phyloP scores from a whole-genome alignment of 2,113 vertebrate species.

The Hypocryptadius cinnamomeus region DNA sequence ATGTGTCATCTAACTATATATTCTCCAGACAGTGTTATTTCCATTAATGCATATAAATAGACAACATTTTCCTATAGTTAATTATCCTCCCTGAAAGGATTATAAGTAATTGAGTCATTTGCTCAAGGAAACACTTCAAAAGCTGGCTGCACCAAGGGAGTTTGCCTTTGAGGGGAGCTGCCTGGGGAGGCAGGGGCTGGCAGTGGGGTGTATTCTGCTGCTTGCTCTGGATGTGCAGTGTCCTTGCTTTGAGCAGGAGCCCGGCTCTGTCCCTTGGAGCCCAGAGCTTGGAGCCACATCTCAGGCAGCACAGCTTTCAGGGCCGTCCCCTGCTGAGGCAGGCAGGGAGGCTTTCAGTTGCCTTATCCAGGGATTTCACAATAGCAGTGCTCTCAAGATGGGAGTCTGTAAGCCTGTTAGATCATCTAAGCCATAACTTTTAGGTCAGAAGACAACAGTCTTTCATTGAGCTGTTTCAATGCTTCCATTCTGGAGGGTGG shows the following conservation, averaged over 20 bases:
- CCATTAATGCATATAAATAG: not conserved
- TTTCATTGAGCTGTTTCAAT: not conserved
- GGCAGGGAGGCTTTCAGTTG: not conserved
- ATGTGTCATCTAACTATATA: not conserved
- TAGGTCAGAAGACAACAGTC: not conserved
- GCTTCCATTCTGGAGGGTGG: not conserved
- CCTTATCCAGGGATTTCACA: conserved; percentile 7
- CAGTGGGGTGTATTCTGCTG: not conserved
- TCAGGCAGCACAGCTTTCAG: not conserved
- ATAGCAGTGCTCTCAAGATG: not conserved
- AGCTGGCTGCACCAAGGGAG: not conserved
- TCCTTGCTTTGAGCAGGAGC: not conserved
- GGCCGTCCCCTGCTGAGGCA: not conserved
- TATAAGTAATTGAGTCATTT: not conserved
- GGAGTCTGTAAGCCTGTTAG: not conserved
- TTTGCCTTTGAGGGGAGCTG: not conserved
- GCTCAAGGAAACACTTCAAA: not conserved
- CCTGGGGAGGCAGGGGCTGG: not conserved
- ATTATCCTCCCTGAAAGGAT: not conserved
- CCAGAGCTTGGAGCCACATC: not conserved
- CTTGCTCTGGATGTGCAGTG: not conserved
- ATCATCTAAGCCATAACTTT: not conserved
- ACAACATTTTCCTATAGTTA: not conserved
- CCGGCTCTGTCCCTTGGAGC: not conserved
- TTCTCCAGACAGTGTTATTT: not conserved